phyloP scores from a whole-genome alignment of 64 coral and sea anemone genomes.

The Montipora foliosa region DNA sequence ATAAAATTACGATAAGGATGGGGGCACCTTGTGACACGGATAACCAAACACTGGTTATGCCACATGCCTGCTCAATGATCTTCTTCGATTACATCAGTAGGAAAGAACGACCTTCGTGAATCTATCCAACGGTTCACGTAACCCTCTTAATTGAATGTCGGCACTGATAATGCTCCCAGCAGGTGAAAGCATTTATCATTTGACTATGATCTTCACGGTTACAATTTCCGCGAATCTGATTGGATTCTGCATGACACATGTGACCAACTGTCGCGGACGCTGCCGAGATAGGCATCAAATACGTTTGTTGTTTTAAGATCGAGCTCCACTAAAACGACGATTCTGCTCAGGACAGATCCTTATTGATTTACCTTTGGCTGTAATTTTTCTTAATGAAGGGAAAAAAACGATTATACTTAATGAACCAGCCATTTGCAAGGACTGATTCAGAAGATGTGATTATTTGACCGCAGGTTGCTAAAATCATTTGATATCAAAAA shows the following conservation, averaged over 20 bases:
- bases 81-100: slow-evolving; percentile 36
- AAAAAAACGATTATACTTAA: not conserved
- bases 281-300: too few relatives aligned
- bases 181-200: not conserved
- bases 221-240: not conserved
- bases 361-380: not conserved
- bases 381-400: not conserved
- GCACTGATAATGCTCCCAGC: not conserved
- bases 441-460: too few relatives aligned
- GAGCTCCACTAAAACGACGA: too few relatives aligned
- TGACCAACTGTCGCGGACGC: not conserved
- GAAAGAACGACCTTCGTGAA: slow-evolving; percentile 23
- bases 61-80: slow-evolving; percentile 39
- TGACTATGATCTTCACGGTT: not conserved
- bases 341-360: too few relatives aligned
- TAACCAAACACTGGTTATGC: slow-evolving; percentile 14
- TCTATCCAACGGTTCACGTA: not conserved
- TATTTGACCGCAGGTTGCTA: not conserved
- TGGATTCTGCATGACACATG: not conserved
- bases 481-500: not conserved
- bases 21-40: not conserved
- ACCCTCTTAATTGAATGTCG: not conserved
- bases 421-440: too few relatives aligned
- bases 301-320: too few relatives aligned
- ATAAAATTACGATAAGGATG: slow-evolving; percentile 18